Evolutionary conservation across 1,140 invertebrate genomes (phyloP).

Genomic region (Apocrypta bakeri): DNA sequence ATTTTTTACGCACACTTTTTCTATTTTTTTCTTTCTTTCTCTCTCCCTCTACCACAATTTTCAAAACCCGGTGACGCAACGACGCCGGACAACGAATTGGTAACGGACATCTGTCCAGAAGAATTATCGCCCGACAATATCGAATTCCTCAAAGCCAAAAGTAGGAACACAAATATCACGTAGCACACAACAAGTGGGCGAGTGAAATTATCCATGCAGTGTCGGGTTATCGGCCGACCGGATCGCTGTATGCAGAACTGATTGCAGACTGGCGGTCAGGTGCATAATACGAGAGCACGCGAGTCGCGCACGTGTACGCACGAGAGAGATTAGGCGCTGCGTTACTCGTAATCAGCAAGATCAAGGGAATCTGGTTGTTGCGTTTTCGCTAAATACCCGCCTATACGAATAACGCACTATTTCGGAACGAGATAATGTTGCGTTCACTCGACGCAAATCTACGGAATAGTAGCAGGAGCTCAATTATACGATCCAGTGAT

Average conservation of each 20-base stretch:
- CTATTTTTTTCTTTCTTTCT: background rate
- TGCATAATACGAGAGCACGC: conserved; percentile 37
- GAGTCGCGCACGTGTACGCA: conserved; percentile 28
- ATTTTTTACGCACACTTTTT: background rate
- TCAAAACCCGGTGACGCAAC: background rate
- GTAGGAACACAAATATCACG: too few relatives aligned
- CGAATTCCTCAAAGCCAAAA: background rate
- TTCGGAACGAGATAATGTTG: background rate
- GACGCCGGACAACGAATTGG: background rate
- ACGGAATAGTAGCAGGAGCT: background rate
- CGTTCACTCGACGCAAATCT: background rate
- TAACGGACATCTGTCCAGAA: background rate
- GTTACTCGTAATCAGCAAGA: conserved; percentile 56
- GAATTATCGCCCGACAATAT: background rate
- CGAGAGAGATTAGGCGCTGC: conserved; percentile 8
- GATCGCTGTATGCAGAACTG: background rate
- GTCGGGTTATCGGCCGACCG: conserved; percentile 2
- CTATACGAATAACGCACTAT: background rate
- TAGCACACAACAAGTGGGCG: too few relatives aligned
- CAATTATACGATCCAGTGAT: conserved; percentile 1
- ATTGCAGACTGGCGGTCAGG: conserved; percentile 34
- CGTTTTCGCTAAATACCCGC: conserved; percentile 3
- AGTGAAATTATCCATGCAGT: background rate
- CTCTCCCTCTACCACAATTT: background rate
- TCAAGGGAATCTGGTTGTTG: conserved; percentile 65